A percentile compares a stretch with the other conserved stretches of the same genome.
These are phyloP conservation scores for Glomeris marginata DNA, from an alignment of 2,888 invertebrate genomes.

Conservation along the genomic window DNA sequence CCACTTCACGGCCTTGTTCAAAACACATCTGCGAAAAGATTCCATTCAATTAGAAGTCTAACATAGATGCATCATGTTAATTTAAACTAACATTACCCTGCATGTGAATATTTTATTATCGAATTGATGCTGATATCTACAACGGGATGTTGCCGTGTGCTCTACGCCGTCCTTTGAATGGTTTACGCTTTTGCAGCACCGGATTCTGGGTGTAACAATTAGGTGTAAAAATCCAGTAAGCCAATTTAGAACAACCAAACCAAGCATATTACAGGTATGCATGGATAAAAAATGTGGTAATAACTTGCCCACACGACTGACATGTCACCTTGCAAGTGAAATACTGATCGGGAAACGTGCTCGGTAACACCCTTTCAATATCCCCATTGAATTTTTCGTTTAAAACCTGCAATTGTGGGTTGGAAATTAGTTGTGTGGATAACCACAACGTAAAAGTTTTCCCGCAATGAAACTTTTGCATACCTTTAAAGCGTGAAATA, in stretches of 20 bases:
- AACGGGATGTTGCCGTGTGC: conserved; percentile 25
- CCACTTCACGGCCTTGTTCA: conserved; percentile 41
- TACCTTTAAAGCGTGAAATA: conserved; percentile 51
- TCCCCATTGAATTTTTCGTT: conserved; percentile 60
- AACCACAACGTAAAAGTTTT: not conserved
- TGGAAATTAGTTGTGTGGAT: not conserved
- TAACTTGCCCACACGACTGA: conserved; percentile 46
- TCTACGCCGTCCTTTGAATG: conserved; percentile 26
- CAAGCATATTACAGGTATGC: not conserved
- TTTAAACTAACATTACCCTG: conserved; percentile 26
- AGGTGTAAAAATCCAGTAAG: conserved; percentile 4
- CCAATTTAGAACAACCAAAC: not conserved
- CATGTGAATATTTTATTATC: conserved; percentile 39
- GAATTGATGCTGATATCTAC: conserved; percentile 55
- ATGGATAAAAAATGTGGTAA: not conserved
- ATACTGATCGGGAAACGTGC: conserved; percentile 60
- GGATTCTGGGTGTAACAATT: conserved; percentile 20
- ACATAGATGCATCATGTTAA: conserved; percentile 3
- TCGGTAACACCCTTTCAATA: conserved; percentile 41
- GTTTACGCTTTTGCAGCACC: conserved; percentile 31
- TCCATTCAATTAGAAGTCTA: conserved; percentile 21
- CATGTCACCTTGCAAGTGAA: conserved; percentile 59
- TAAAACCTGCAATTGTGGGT: conserved; percentile 35
- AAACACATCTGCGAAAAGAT: conserved; percentile 40
- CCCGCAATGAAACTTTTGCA: conserved; percentile 8